Percentiles rank a stretch among this genome's conserved stretches.
phyloP scores from a whole-genome alignment of 2,888 invertebrate species.

The Tryphoninae sp. region DNA sequence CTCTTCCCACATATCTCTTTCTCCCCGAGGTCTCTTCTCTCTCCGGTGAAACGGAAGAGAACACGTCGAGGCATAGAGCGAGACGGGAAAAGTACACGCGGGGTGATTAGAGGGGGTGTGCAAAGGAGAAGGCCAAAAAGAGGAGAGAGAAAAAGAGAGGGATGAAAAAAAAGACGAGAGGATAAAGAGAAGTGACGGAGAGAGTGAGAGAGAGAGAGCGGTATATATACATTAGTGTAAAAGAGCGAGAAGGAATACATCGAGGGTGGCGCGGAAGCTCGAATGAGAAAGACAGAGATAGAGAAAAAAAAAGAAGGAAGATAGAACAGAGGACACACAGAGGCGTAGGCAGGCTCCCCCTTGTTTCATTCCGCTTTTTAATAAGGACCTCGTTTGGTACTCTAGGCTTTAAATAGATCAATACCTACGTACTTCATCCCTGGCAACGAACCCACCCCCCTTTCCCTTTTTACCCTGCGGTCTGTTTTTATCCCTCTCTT shows the following conservation, averaged over 20 bases:
- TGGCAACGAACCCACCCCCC: slow-evolving; percentile 80
- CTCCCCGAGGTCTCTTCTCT: slow-evolving; percentile 12
- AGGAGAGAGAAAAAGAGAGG: slow-evolving; percentile 9
- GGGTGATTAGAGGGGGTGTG: slow-evolving; percentile 53
- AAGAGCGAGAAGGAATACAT: slow-evolving; percentile 35
- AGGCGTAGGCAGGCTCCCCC: slow-evolving; percentile 73
- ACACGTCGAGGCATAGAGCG: slow-evolving; percentile 16
- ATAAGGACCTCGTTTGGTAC: slow-evolving; percentile 82
- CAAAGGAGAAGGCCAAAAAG: slow-evolving; percentile 17
- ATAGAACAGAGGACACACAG: slow-evolving; percentile 58
- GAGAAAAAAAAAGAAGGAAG: slow-evolving; percentile 40
- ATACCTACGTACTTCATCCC: slow-evolving; percentile 81
- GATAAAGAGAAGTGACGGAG: slow-evolving; percentile 42
- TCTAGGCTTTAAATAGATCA: slow-evolving; percentile 82
- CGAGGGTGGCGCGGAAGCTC: slow-evolving; percentile 19
- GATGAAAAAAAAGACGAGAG: slow-evolving; percentile 43
- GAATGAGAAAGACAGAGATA: slow-evolving; percentile 54
- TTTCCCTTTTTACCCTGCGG: slow-evolving; percentile 67
- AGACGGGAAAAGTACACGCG: slow-evolving; percentile 44
- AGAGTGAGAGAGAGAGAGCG: slow-evolving; percentile 48
- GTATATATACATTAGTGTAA: slow-evolving; percentile 26
- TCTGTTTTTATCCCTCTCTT: slow-evolving; percentile 57
- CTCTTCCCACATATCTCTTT: slow-evolving; percentile 4
- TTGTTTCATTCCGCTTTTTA: slow-evolving; percentile 81
- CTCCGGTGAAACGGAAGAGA: slow-evolving; percentile 53